Conservation (phyloP, 2,888 invertebrate species). For the Mesorhabditis belari region DNA sequence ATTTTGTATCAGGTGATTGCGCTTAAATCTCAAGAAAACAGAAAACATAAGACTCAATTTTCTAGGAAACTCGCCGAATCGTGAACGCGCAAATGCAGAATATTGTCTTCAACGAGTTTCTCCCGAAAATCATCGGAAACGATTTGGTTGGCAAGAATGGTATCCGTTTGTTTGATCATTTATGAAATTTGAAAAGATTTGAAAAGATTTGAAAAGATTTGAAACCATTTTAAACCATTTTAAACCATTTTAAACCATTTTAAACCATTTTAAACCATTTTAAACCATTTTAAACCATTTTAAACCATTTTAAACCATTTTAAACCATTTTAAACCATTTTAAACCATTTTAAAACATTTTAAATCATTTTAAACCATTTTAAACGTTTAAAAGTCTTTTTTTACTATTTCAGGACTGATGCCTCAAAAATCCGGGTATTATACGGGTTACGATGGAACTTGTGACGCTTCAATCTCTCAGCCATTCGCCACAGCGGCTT, state of each 20-base stretch:
- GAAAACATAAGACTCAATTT: neutral
- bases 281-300: too few relatives aligned
- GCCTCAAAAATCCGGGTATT: constrained; percentile 62
- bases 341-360: too few relatives aligned
- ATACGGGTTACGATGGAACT: constrained; percentile 61
- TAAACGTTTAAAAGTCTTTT: too few relatives aligned
- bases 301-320: too few relatives aligned
- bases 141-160: constrained; percentile 67
- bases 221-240: too few relatives aligned
- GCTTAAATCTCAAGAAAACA: neutral
- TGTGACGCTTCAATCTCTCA: constrained; percentile 75
- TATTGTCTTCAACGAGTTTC: constrained; percentile 56
- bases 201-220: too few relatives aligned
- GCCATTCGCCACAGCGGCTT: constrained; percentile 73
- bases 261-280: too few relatives aligned
- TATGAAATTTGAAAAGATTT: too few relatives aligned
- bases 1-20: constrained; percentile 45
- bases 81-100: constrained; percentile 61
- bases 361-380: too few relatives aligned
- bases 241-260: too few relatives aligned
- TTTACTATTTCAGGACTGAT: constrained; percentile 71
- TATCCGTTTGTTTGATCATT: too few relatives aligned
- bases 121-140: constrained; percentile 79
- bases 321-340: too few relatives aligned
- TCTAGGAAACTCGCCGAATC: constrained; percentile 55